These are phyloP conservation scores for Zosterops japonicus DNA, from an alignment of 2,113 vertebrate species.

Conservation along the genomic window DNA sequence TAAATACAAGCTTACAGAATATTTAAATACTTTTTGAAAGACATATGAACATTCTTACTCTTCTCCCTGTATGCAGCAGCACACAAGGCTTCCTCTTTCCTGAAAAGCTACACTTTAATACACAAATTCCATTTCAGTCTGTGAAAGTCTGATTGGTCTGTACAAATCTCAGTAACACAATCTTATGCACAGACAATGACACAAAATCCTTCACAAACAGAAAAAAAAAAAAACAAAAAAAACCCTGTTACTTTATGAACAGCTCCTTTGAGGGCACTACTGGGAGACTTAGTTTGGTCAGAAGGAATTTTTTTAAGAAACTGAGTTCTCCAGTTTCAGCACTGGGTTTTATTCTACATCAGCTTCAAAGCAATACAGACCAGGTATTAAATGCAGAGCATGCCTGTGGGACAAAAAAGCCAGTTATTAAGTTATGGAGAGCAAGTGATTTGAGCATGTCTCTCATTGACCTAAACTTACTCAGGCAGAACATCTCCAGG, in stretches of 20 bases:
- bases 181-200: neutral
- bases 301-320: neutral
- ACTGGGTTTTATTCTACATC: neutral
- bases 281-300: neutral
- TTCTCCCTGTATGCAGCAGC: neutral
- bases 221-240: neutral
- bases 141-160: neutral
- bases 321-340: neutral
- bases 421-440: neutral
- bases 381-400: neutral
- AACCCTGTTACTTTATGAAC: neutral
- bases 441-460: accelerated
- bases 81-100: neutral
- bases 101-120: neutral
- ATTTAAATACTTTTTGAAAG: neutral
- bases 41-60: neutral
- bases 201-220: neutral
- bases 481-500: neutral
- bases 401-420: neutral
- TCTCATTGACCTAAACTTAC: neutral
- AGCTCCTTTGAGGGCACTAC: neutral
- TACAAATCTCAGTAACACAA: neutral
- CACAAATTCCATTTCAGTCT: neutral
- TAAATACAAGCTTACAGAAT: neutral
- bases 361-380: neutral